These are phyloP conservation scores for Cyaniris semiargus DNA, from an alignment of 2,888 invertebrate genomes.

Conservation along the genomic window DNA sequence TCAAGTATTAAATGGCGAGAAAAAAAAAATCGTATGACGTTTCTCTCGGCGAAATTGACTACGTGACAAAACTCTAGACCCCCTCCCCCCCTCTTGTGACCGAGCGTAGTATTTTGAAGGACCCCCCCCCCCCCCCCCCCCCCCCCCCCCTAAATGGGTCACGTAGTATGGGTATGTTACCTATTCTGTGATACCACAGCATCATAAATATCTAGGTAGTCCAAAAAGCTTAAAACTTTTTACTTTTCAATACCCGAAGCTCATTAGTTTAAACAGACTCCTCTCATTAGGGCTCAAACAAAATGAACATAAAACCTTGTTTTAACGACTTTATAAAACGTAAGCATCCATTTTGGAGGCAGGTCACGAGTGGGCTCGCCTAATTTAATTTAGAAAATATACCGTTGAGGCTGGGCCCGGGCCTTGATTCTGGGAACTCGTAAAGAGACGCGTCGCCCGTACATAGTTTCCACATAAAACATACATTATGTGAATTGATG, in stretches of 20 bases:
- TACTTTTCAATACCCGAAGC: not conserved
- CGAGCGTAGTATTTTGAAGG: too few species aligned
- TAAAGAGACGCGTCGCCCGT: conserved; percentile 59
- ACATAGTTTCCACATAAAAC: conserved; percentile 58
- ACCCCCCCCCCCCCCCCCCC: too few species aligned
- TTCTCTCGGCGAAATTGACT: too few species aligned
- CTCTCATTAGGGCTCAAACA: conserved; percentile 1
- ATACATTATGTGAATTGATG: conserved; percentile 40
- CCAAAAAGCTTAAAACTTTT: not conserved
- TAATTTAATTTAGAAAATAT: conserved; percentile 68
- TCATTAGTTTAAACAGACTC: conserved; percentile 9
- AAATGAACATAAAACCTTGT: conserved; percentile 6
- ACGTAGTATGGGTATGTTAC: too few species aligned
- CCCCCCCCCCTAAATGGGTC: too few species aligned
- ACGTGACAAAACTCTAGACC: too few species aligned
- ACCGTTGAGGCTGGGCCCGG: conserved; percentile 59
- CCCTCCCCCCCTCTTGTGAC: too few species aligned
- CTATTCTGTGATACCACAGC: too few species aligned
- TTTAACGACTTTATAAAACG: conserved; percentile 29
- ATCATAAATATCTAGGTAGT: too few species aligned
- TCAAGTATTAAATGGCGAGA: too few species aligned
- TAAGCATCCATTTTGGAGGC: conserved; percentile 41
- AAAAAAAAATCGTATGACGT: too few species aligned
- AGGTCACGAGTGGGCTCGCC: conserved; percentile 56
- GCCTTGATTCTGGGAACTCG: conserved; percentile 66